Evolutionary conservation across 2,113 vertebrate species (phyloP).

Genomic region (Octodon degus): DNA sequence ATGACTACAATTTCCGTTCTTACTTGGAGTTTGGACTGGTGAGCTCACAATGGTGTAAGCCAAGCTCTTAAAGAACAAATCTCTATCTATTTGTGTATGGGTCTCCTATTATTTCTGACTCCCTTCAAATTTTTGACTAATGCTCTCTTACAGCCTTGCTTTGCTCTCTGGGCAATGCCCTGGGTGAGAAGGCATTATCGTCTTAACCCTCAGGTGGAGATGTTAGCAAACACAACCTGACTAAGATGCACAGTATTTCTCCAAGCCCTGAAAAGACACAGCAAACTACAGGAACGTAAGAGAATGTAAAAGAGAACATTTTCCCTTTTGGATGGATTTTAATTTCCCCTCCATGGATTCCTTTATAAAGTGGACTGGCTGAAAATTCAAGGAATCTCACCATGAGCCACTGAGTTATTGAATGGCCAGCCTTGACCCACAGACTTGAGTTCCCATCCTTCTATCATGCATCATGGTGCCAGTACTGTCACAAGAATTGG

Average conservation of each 20-base stretch:
- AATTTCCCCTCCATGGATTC: background rate
- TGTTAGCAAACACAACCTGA: background rate
- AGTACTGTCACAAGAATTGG: background rate
- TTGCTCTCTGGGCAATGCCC: background rate
- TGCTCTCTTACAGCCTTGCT: background rate
- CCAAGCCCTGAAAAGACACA: background rate
- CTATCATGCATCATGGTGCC: background rate
- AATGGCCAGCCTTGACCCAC: background rate
- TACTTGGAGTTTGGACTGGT: background rate
- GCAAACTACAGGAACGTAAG: background rate
- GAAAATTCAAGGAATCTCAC: background rate
- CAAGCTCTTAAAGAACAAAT: conserved; percentile 15
- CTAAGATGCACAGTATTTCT: background rate
- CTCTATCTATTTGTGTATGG: background rate
- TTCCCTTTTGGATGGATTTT: conserved; percentile 2
- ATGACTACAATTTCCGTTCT: background rate
- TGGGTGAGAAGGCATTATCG: background rate
- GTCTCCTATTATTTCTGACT: background rate
- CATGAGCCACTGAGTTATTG: background rate
- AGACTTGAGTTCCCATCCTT: background rate
- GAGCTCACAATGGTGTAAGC: background rate
- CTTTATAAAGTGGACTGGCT: background rate
- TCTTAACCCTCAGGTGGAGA: background rate
- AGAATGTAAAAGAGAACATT: too few relatives aligned
- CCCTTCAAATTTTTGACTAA: background rate